Conservation (phyloP, 2,888 invertebrate genomes). For the Ormyrus pomaceus region DNA sequence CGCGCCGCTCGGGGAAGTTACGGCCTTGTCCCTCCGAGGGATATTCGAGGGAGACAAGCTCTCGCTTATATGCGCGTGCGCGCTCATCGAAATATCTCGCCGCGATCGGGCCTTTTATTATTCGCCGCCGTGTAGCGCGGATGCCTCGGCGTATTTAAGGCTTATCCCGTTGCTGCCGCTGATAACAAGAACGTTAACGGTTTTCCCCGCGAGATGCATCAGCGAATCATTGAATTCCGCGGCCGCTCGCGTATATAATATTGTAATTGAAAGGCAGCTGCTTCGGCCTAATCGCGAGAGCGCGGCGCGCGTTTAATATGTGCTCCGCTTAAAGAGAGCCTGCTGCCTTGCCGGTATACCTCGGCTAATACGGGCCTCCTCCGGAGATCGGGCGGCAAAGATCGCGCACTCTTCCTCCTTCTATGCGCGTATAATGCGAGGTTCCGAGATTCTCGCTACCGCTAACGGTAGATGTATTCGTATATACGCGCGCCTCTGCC, state of each 20-base stretch:
- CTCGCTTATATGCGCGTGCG: background rate
- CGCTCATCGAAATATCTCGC: slow-evolving; percentile 21
- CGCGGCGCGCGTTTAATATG: slow-evolving; percentile 12
- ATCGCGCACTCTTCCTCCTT: too few species aligned
- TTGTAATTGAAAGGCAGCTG: slow-evolving; percentile 54
- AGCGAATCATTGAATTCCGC: slow-evolving; percentile 40
- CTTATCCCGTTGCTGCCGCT: slow-evolving; percentile 39
- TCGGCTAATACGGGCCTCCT: too few species aligned
- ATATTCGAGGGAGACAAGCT: slow-evolving; percentile 11
- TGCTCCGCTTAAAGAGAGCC: too few species aligned
- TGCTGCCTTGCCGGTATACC: too few species aligned
- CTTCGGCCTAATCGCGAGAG: background rate
- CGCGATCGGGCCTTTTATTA: slow-evolving; percentile 37
- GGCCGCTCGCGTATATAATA: slow-evolving; percentile 5
- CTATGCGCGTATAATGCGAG: background rate
- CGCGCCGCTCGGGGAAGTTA: slow-evolving; percentile 8
- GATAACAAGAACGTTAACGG: slow-evolving; percentile 44
- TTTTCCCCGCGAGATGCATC: slow-evolving; percentile 30
- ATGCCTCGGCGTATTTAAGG: slow-evolving; percentile 21
- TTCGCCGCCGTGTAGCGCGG: slow-evolving; percentile 7
- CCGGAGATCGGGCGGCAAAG: too few species aligned
- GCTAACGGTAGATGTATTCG: slow-evolving; percentile 22
- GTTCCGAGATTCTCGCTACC: background rate
- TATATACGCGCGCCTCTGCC: background rate
- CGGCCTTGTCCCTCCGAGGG: slow-evolving; percentile 32